Percentiles rank a stretch among this genome's conserved stretches.
phyloP scores from a whole-genome alignment of 2,797 vertebrate genomes.

The Microcaecilia unicolor region DNA sequence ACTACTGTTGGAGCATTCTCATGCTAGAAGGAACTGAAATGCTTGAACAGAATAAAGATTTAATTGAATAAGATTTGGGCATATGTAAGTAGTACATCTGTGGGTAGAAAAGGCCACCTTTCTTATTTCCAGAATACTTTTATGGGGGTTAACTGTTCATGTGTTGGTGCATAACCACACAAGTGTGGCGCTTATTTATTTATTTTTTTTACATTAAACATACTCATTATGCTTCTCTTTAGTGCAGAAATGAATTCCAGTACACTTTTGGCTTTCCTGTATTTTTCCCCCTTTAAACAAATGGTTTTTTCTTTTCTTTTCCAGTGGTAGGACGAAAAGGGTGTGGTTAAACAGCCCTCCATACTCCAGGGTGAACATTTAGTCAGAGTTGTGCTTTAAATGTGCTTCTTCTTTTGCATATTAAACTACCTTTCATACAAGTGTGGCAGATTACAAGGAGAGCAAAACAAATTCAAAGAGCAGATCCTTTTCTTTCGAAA shows the following conservation, averaged over 20 bases:
- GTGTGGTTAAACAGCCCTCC: constrained; percentile 3
- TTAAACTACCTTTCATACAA: constrained; percentile 17
- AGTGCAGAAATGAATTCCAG: too few relatives aligned
- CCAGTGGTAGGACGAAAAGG: too few relatives aligned
- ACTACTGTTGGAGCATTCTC: too few relatives aligned
- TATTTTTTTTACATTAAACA: not conserved
- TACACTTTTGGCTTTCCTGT: too few relatives aligned
- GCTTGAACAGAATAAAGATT: too few relatives aligned
- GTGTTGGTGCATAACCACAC: not conserved
- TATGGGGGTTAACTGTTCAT: not conserved
- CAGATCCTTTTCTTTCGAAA: constrained; percentile 7
- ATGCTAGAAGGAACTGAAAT: too few relatives aligned
- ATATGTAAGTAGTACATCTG: too few relatives aligned
- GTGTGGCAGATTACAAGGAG: not conserved
- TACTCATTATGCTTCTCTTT: not conserved
- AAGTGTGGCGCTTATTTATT: not conserved
- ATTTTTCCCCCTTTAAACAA: too few relatives aligned
- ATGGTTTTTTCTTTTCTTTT: too few relatives aligned
- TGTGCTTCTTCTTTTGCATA: constrained; percentile 1
- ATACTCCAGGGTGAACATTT: not conserved
- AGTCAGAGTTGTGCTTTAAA: not conserved
- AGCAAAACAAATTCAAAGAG: constrained; percentile 5
- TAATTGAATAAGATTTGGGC: too few relatives aligned
- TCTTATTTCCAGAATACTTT: too few relatives aligned
- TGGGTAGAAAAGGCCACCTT: too few relatives aligned